Evolutionary conservation across 2,888 invertebrate species (phyloP).

Genomic region (Pristionchus exspectatus): DNA sequence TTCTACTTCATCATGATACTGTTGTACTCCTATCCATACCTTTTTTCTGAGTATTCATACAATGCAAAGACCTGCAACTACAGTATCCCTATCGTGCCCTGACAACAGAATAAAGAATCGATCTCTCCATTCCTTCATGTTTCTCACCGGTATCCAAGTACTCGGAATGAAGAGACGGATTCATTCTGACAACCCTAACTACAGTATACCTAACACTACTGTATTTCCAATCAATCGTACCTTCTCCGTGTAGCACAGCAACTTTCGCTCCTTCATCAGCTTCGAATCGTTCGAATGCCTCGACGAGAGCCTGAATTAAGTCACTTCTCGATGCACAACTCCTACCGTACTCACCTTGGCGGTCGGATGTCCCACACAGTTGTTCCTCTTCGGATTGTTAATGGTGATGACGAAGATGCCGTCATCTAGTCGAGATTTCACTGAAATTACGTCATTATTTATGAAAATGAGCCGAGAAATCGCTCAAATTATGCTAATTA

Average conservation of each 20-base stretch:
- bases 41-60: too few species aligned
- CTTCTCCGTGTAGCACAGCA: conserved; percentile 88
- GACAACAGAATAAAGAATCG: neutral
- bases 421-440: conserved; percentile 56
- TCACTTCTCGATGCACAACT: neutral
- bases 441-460: conserved; percentile 50
- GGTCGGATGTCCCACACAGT: conserved; percentile 86
- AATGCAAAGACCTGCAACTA: too few species aligned
- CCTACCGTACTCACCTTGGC: conserved; percentile 58
- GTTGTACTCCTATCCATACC: neutral
- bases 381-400: conserved; percentile 89
- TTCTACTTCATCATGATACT: neutral
- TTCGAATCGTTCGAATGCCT: conserved; percentile 88
- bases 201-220: too few species aligned
- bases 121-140: too few species aligned
- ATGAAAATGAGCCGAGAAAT: conserved; percentile 52
- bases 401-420: conserved; percentile 85
- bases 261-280: conserved; percentile 85
- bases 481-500: neutral
- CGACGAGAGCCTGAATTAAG: conserved; percentile 82
- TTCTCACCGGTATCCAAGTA: too few species aligned
- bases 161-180: too few species aligned
- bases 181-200: too few species aligned
- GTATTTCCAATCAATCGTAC: conserved; percentile 35
- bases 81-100: neutral